Evolutionary conservation across 2,113 vertebrate genomes (phyloP).

Genomic region (Cygnus buccinator): DNA sequence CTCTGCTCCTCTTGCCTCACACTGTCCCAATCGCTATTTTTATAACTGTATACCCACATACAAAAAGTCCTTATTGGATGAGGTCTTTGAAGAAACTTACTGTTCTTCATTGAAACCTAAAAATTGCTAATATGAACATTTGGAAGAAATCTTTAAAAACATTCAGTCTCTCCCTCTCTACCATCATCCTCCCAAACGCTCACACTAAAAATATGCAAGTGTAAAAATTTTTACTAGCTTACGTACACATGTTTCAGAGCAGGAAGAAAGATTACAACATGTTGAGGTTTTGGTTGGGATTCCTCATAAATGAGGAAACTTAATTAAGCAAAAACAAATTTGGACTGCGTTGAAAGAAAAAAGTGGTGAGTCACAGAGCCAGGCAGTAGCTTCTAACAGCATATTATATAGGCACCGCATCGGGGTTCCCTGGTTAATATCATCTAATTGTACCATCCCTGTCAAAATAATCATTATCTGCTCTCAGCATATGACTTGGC

Average conservation of each 20-base stretch:
- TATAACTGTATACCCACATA: background rate
- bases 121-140: background rate
- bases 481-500: background rate
- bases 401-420: background rate
- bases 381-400: background rate
- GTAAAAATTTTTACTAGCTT: slow-evolving; percentile 31
- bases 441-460: background rate
- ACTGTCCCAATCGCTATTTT: background rate
- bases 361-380: background rate
- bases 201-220: background rate
- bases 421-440: background rate
- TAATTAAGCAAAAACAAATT: slow-evolving; percentile 33
- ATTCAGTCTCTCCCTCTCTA: background rate
- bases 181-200: background rate
- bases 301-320: background rate
- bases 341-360: background rate
- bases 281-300: background rate
- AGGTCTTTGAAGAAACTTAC: background rate
- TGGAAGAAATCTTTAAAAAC: background rate
- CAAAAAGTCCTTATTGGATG: background rate
- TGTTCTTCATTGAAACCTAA: background rate
- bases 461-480: background rate
- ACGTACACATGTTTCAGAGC: background rate
- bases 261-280: background rate
- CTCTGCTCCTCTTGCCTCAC: background rate